Base-by-base conservation (phyloP, 2,888 invertebrate species). In the Argyresthia albistria region DNA sequence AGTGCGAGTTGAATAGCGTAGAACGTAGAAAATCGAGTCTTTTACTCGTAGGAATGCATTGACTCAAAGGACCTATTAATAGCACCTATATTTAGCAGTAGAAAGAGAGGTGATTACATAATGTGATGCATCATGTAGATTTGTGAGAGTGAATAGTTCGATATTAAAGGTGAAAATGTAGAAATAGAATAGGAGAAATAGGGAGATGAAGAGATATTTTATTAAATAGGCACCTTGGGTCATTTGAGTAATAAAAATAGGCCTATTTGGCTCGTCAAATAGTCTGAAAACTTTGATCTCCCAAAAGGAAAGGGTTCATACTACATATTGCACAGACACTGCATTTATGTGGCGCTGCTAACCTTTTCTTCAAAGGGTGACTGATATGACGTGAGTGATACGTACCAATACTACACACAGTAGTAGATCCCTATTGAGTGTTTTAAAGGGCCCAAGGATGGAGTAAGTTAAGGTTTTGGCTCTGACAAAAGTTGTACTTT, bases 41-140 rank as follows among this genome's bases (percentile, higher is more conserved):
- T 25, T 25, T 25, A 25, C 25, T 25, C 25, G 25, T 25, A 25
- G 25, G 25, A 25, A 25, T 25, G 25, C 25, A 25, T 25, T 4
- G 25, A 25, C 25, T 25, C 25, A 2, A 25, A 25, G 25, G 25
- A 25, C 25, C 6, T 25, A 25, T 6, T n/a, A 25, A 25, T 25
- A 25, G 25, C 25, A 39, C 39, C n/a, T 60, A 63, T 59, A 61
- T 61, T 62, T 77, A 75, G 72, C 52, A 60, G 72, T 81, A 80
- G 79, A 66, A 63, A 63, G 60, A 65, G 69, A 67, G 67, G 76
- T 77, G 75, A 76, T 75, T 71, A 68, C 61, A 67, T 64, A 39
- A 73, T 77, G 76, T 79, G 76, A 79, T 79, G 79, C 70, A 70
- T 69, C 59, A 58, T 51, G 63, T 69, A 70, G 69, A 54, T 58